Conservation (phyloP, 92 coral and sea anemone species). For the Siderastrea siderea region DNA sequence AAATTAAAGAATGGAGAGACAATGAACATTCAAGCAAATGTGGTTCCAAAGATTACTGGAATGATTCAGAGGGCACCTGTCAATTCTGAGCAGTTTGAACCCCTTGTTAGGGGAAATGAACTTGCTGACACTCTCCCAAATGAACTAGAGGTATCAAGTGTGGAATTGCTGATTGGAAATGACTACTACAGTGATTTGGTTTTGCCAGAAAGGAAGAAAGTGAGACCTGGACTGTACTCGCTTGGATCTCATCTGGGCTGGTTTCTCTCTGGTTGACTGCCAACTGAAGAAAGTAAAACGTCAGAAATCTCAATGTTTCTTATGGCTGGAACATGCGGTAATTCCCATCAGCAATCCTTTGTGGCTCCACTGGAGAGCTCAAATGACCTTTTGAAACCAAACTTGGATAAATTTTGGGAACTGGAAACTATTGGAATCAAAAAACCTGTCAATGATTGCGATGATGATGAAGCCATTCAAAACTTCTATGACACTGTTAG, state of each 20-base stretch:
- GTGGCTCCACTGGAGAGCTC: background rate
- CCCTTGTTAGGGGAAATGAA: background rate
- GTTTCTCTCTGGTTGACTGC: slow-evolving; percentile 45
- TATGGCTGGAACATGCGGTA: background rate
- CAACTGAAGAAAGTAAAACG: slow-evolving; percentile 22
- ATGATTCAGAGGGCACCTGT: too few species aligned
- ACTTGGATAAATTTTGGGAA: slow-evolving; percentile 43
- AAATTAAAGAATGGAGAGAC: background rate
- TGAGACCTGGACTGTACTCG: slow-evolving; percentile 29
- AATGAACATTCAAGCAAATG: background rate
- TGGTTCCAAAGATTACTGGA: background rate
- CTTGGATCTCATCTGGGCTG: slow-evolving; percentile 55
- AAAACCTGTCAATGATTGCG: background rate
- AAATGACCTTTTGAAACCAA: slow-evolving; percentile 12
- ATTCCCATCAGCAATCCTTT: slow-evolving; percentile 1
- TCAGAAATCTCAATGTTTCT: slow-evolving; percentile 16
- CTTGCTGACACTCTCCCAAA: slow-evolving; percentile 63
- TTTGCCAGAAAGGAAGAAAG: slow-evolving; percentile 14
- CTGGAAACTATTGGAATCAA: slow-evolving; percentile 45
- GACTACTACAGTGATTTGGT: slow-evolving; percentile 36
- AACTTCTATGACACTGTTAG: slow-evolving; percentile 28
- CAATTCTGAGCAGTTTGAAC: background rate
- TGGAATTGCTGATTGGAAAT: slow-evolving; percentile 42
- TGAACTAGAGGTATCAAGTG: slow-evolving; percentile 18
- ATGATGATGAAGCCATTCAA: slow-evolving; percentile 26